phyloP scores from a whole-genome alignment of 2,888 invertebrate species.

The Hetaerina titia region DNA sequence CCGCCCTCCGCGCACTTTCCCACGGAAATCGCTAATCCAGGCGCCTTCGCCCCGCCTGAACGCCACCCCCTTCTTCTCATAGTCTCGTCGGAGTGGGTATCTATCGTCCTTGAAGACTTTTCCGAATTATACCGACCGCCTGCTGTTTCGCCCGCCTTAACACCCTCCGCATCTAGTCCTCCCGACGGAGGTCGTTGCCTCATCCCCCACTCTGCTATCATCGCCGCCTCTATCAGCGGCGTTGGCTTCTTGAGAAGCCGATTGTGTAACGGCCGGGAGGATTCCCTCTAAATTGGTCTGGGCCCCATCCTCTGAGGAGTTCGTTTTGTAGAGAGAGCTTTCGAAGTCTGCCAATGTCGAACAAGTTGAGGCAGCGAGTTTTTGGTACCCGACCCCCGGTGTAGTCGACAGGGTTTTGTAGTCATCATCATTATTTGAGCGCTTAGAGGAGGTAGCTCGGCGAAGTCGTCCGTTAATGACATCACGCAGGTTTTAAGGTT shows the following conservation, averaged over 20 bases:
- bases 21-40: constrained; percentile 10
- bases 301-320: too few relatives aligned
- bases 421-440: too few relatives aligned
- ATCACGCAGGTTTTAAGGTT: too few relatives aligned
- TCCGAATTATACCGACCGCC: constrained; percentile 13
- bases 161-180: not conserved
- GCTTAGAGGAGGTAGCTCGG: too few relatives aligned
- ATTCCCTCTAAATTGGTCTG: not conserved
- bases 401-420: too few relatives aligned
- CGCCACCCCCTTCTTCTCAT: not conserved
- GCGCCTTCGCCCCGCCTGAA: not conserved
- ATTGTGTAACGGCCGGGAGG: not conserved
- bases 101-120: constrained; percentile 23
- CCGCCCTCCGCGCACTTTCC: not conserved
- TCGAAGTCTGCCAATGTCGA: not conserved
- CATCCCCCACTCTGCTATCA: not conserved
- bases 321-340: too few relatives aligned
- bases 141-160: not conserved
- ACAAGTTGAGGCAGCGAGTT: not conserved
- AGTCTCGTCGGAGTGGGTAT: not conserved
- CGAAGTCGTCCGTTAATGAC: too few relatives aligned
- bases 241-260: not conserved
- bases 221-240: not conserved
- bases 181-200: constrained; percentile 28
- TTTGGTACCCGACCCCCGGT: too few relatives aligned